These are phyloP conservation scores for Podocnemis expansa DNA, from an alignment of 2,113 vertebrate genomes.

Conservation along the genomic window DNA sequence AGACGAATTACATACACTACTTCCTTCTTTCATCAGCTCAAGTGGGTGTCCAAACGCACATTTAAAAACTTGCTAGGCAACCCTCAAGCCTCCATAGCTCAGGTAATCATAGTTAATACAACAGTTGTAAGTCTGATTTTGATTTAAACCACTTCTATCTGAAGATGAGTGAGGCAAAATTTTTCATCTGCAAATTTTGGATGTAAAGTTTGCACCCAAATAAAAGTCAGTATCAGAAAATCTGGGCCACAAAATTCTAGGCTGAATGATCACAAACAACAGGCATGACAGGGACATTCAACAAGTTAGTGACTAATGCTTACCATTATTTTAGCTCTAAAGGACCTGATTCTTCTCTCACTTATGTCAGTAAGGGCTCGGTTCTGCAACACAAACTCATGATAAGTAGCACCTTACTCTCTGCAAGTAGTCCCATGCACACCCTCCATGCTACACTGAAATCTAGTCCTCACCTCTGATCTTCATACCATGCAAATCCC, in stretches of 20 bases:
- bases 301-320: neutral
- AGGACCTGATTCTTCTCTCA: neutral
- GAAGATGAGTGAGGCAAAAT: too few species aligned
- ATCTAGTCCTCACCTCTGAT: neutral
- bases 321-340: neutral
- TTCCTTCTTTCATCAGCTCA: conserved; percentile 89
- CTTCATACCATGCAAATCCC: neutral
- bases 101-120: conserved; percentile 75
- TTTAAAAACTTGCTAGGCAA: conserved; percentile 90
- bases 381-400: neutral
- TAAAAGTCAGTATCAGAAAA: neutral
- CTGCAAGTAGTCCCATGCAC: neutral
- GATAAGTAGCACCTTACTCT: neutral
- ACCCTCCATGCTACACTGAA: neutral
- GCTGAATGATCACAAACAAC: neutral
- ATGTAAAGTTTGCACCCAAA: neutral
- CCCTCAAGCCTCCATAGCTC: conserved; percentile 92
- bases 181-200: neutral
- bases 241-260: neutral
- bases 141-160: neutral
- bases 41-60: conserved; percentile 88
- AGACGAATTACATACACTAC: conserved; percentile 85
- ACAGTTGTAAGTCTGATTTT: fast-evolving
- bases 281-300: neutral
- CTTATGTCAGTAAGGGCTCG: neutral